A percentile compares a stretch with the other conserved stretches of the same genome.
Evolutionary conservation across 2,888 invertebrate species (phyloP).

Genomic region (Caenorhabditis becei): DNA sequence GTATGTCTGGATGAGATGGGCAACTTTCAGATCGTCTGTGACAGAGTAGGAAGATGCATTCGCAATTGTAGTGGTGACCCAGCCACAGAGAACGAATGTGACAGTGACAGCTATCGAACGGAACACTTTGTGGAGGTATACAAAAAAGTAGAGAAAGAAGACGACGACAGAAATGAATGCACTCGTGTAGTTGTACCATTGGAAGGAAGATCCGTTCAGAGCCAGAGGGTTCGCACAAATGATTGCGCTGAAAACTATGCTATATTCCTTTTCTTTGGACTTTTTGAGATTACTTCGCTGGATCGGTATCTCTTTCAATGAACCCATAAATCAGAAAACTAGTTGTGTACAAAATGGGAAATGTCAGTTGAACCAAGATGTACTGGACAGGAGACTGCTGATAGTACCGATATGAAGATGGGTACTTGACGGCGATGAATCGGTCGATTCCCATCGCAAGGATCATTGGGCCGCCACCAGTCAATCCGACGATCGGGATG

Average conservation of each 20-base stretch:
- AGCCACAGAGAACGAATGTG: slow-evolving; percentile 57
- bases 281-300: background rate
- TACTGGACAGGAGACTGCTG: slow-evolving; percentile 50
- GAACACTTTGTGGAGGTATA: slow-evolving; percentile 59
- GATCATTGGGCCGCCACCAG: slow-evolving; percentile 60
- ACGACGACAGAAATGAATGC: slow-evolving; percentile 49
- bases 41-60: slow-evolving; percentile 50
- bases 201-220: slow-evolving; percentile 49
- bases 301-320: slow-evolving; percentile 27
- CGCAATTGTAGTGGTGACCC: slow-evolving; percentile 58
- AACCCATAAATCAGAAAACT: slow-evolving; percentile 41
- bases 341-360: slow-evolving; percentile 47
- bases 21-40: slow-evolving; percentile 20
- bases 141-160: slow-evolving; percentile 47
- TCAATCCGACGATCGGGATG: slow-evolving; percentile 54
- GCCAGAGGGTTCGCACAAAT: slow-evolving; percentile 60
- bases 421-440: slow-evolving; percentile 63
- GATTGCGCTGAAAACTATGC: slow-evolving; percentile 40
- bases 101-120: slow-evolving; percentile 61
- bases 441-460: slow-evolving; percentile 65
- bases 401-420: slow-evolving; percentile 57
- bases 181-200: slow-evolving; percentile 58
- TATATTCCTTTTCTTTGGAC: background rate
- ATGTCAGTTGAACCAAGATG: slow-evolving; percentile 41
- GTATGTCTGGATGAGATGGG: slow-evolving; percentile 59